Conservation (phyloP, 30 jellyfish, hydroid and myxozoan species). For the Nemopilema nomurai region DNA sequence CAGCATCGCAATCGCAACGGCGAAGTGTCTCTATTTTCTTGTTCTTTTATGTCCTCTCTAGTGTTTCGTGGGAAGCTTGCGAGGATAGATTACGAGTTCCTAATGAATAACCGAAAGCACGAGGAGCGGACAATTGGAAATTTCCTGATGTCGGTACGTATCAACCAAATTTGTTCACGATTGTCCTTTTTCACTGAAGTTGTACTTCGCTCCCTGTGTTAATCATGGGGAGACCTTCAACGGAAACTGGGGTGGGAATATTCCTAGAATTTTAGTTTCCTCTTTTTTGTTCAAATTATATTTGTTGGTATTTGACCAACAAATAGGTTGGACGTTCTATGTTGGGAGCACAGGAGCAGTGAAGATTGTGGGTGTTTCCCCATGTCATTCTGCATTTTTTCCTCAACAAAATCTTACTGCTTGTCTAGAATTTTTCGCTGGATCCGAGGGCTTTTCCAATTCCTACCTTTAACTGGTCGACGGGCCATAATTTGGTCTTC, state of each 20-base stretch:
- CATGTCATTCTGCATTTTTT: too few relatives aligned
- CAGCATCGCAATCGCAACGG: too few relatives aligned
- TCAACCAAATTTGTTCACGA: not conserved
- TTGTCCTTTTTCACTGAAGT: not conserved
- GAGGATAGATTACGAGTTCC: constrained; percentile 62
- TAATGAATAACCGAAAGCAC: constrained; percentile 56
- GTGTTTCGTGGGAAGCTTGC: constrained; percentile 82
- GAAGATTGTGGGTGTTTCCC: not conserved
- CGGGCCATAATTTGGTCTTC: too few relatives aligned
- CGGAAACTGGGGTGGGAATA: not conserved
- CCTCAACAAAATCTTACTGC: too few relatives aligned
- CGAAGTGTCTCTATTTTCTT: too few relatives aligned
- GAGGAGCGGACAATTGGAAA: constrained; percentile 79
- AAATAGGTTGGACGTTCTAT: too few relatives aligned
- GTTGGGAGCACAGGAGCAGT: not conserved
- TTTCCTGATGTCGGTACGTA: constrained; percentile 73
- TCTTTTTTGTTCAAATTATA: too few relatives aligned
- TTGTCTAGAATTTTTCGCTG: too few relatives aligned
- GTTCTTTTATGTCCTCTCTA: too few relatives aligned
- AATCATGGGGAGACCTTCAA: not conserved
- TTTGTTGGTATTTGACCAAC: too few relatives aligned
- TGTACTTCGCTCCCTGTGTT: not conserved
- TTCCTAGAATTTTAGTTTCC: not conserved
- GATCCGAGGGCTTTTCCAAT: too few relatives aligned
- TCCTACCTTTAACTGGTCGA: too few relatives aligned